Conservation (phyloP, 2,113 vertebrate species). For the Mus musculus region DNA sequence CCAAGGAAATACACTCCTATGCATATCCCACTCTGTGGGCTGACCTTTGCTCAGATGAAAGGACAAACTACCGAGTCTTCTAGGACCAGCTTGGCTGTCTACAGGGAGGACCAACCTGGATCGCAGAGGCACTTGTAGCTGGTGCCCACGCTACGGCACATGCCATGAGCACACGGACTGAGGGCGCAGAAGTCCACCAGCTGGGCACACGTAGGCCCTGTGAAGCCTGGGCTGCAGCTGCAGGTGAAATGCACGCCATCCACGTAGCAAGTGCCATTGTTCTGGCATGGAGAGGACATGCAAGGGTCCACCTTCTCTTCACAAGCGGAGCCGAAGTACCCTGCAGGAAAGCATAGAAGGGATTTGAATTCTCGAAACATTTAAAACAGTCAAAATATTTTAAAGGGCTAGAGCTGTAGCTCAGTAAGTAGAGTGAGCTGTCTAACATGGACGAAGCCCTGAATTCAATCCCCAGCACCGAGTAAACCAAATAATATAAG, state of each 20-base stretch:
- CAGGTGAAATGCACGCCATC: constrained; percentile 90
- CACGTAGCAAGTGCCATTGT: constrained; percentile 94
- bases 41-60: background rate
- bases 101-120: constrained; percentile 89
- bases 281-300: constrained; percentile 93
- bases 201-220: constrained; percentile 93
- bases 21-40: rapidly evolving
- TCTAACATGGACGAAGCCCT: background rate
- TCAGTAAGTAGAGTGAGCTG: background rate
- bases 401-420: background rate
- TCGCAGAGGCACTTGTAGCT: constrained; percentile 98
- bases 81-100: background rate
- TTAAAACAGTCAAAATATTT: no score
- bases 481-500: background rate
- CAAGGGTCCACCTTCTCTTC: constrained; percentile 96
- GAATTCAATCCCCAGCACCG: background rate
- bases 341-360: constrained; percentile 81
- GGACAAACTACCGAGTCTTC: background rate
- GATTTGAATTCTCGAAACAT: background rate
- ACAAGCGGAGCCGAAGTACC: constrained; percentile 92
- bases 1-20: background rate
- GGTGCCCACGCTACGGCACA: constrained; percentile 95
- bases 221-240: constrained; percentile 95
- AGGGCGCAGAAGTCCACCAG: constrained; percentile 98
- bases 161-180: constrained; percentile 96